Evolutionary conservation across 1,140 invertebrate genomes (phyloP).

Genomic region (Panagrolaimus sp.): DNA sequence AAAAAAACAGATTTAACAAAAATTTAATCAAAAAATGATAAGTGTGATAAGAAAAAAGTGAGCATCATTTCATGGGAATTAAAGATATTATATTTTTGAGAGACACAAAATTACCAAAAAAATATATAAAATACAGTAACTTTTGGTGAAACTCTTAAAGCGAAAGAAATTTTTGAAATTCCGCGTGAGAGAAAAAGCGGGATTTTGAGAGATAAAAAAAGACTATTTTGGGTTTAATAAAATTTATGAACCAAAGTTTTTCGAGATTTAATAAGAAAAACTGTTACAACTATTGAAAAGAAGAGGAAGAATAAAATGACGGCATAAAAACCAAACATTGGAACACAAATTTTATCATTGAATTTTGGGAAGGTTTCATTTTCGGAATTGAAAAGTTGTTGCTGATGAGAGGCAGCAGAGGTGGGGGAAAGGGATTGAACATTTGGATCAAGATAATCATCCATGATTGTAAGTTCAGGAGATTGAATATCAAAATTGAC

Average conservation of each 20-base stretch:
- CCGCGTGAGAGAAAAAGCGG: too few species aligned
- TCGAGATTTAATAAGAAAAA: neutral
- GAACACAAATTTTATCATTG: neutral
- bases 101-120: too few species aligned
- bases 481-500: slow-evolving; percentile 56
- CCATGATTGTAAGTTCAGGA: slow-evolving; percentile 53
- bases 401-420: neutral
- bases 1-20: too few species aligned
- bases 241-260: slow-evolving; percentile 11
- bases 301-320: neutral
- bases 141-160: too few species aligned
- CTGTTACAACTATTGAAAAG: neutral
- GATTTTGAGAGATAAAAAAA: too few species aligned
- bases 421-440: neutral
- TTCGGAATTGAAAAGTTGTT: neutral
- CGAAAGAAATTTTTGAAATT: too few species aligned
- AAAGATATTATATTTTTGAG: too few species aligned
- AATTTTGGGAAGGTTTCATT: neutral
- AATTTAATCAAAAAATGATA: too few species aligned
- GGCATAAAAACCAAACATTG: slow-evolving; percentile 1
- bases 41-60: too few species aligned
- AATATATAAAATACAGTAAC: too few species aligned
- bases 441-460: slow-evolving; percentile 28
- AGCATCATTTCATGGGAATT: too few species aligned
- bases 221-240: neutral